Percentiles rank a stretch among this genome's conserved stretches.
These are phyloP conservation scores for Exephanes ischioxanthus DNA, from an alignment of 2,888 invertebrate genomes.

Conservation along the genomic window DNA sequence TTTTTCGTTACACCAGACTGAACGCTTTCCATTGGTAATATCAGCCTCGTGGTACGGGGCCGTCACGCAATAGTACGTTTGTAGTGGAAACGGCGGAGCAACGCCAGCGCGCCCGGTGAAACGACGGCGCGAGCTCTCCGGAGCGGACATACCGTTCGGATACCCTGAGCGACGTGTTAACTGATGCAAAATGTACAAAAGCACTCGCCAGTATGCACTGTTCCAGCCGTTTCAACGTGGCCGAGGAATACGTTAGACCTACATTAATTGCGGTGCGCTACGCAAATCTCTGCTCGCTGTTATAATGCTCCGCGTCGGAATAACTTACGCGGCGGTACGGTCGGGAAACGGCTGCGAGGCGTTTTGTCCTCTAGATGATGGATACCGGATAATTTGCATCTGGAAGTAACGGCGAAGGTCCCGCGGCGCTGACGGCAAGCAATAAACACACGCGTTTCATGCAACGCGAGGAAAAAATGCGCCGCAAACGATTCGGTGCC, in stretches of 20 bases:
- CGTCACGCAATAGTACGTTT: constrained; percentile 45
- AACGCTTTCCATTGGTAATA: constrained; percentile 54
- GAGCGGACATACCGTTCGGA: neutral
- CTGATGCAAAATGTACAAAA: constrained; percentile 42
- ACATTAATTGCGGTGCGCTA: constrained; percentile 2
- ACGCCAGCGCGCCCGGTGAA: constrained; percentile 7
- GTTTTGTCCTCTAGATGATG: constrained; percentile 44
- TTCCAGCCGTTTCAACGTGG: neutral
- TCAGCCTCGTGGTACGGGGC: constrained; percentile 5
- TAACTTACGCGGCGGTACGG: constrained; percentile 26
- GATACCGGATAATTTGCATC: constrained; percentile 60
- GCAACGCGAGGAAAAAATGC: neutral
- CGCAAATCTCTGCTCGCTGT: constrained; percentile 18
- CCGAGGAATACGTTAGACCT: constrained; percentile 4
- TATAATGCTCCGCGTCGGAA: constrained; percentile 23
- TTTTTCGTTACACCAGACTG: constrained; percentile 53
- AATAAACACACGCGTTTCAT: neutral
- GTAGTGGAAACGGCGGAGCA: neutral
- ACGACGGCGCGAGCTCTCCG: constrained; percentile 10
- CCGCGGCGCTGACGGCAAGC: neutral
- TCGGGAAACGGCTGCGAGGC: constrained; percentile 26
- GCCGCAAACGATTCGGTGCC: neutral
- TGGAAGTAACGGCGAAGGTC: constrained; percentile 13
- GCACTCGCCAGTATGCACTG: constrained; percentile 4
- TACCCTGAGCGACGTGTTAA: constrained; percentile 37